Conservation (phyloP, 1,140 invertebrate species). For the Lerema accius region DNA sequence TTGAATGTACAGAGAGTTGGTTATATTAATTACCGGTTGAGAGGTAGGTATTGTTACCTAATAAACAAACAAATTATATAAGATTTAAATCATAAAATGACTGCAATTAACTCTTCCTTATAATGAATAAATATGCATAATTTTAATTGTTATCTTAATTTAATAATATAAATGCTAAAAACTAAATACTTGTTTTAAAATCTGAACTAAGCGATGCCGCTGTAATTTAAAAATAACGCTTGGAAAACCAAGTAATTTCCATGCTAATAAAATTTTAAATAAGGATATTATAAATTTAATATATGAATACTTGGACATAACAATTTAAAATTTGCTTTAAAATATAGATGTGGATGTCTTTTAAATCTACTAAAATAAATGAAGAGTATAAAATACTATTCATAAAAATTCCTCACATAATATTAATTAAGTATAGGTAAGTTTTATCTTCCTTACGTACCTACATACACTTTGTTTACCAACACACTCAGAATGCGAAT, state of each 20-base stretch:
- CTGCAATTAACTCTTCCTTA: not conserved
- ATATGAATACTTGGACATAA: not conserved
- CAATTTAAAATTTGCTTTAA: slow-evolving; percentile 16
- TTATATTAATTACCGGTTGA: too few species aligned
- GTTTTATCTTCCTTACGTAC: slow-evolving; percentile 40
- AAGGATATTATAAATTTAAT: slow-evolving; percentile 28
- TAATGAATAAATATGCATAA: not conserved
- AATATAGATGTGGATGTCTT: slow-evolving; percentile 21
- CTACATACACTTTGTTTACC: slow-evolving; percentile 66
- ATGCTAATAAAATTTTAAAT: slow-evolving; percentile 5
- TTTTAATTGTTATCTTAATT: not conserved
- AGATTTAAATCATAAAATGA: too few species aligned
- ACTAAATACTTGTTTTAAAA: not conserved
- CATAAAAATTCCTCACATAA: slow-evolving; percentile 6
- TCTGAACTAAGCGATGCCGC: too few species aligned
- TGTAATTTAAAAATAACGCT: not conserved
- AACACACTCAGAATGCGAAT: slow-evolving; percentile 56
- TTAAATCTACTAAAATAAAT: slow-evolving; percentile 15
- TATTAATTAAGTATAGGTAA: slow-evolving; percentile 24
- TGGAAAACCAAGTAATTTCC: not conserved
- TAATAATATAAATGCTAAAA: slow-evolving; percentile 1
- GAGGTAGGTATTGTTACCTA: too few species aligned
- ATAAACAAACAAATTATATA: too few species aligned
- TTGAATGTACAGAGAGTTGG: too few species aligned
- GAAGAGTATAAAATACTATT: slow-evolving; percentile 9